Conservation (phyloP, 2,113 vertebrate species). For the Ceyx margarethae region DNA sequence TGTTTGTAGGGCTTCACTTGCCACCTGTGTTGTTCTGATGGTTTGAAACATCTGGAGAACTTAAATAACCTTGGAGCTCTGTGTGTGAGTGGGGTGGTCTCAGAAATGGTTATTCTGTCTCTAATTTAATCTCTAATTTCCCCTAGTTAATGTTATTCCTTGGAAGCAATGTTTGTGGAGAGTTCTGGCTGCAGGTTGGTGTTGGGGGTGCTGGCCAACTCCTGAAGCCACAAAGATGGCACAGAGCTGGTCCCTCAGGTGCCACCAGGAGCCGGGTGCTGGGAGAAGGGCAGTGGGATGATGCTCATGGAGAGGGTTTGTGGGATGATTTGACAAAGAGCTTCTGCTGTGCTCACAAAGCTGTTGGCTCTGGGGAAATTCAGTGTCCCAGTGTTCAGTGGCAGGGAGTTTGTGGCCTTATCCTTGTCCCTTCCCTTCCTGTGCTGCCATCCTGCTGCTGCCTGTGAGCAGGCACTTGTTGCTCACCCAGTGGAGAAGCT, state of each 20-base stretch:
- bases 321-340: background rate
- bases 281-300: background rate
- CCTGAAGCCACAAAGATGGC: background rate
- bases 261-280: background rate
- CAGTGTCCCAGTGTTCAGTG: background rate
- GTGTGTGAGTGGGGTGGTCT: background rate
- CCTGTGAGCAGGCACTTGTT: background rate
- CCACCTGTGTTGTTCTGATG: accelerated
- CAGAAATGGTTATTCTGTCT: background rate
- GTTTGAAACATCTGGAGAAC: background rate
- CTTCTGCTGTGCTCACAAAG: background rate
- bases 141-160: background rate
- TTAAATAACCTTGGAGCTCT: background rate
- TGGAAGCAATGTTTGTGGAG: background rate
- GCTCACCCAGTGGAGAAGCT: background rate
- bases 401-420: background rate
- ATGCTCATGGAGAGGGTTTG: background rate
- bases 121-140: too few relatives aligned
- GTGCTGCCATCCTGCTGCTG: background rate
- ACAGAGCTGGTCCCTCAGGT: background rate
- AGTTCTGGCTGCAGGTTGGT: background rate
- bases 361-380: background rate
- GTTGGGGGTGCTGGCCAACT: background rate
- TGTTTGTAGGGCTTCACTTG: background rate
- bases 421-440: background rate